A percentile compares a stretch with the other conserved stretches of the same genome.
phyloP scores from a whole-genome alignment of 2,888 invertebrate genomes.

The Pollenia griseotomentosa region DNA sequence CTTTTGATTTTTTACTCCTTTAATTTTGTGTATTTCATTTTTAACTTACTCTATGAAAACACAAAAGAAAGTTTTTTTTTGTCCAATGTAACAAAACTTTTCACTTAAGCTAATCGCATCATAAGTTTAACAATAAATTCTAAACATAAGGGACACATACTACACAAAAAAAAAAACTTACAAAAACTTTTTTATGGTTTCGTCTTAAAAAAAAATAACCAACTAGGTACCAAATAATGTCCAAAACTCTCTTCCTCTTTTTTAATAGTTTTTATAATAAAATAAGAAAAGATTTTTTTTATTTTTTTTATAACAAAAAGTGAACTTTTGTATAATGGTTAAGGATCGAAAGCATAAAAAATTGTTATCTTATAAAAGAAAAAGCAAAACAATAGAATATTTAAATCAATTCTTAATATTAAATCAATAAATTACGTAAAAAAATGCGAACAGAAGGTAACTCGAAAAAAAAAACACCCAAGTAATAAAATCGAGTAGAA shows the following conservation, averaged over 20 bases:
- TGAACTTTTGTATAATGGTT: background rate
- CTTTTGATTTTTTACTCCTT: background rate
- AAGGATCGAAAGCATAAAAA: slow-evolving; percentile 1
- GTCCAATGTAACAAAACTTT: slow-evolving; percentile 61
- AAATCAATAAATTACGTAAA: slow-evolving; percentile 55
- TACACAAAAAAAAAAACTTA: slow-evolving; percentile 6
- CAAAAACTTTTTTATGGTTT: slow-evolving; percentile 44
- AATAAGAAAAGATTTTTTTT: slow-evolving; percentile 20
- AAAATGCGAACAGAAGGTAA: slow-evolving; percentile 7
- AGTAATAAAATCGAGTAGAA: background rate
- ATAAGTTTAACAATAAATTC: slow-evolving; percentile 67
- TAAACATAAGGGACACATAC: slow-evolving; percentile 46
- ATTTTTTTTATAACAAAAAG: background rate
- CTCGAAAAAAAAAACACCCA: background rate
- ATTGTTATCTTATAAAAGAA: slow-evolving; percentile 6
- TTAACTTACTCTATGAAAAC: background rate
- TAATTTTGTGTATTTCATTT: background rate
- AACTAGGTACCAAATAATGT: slow-evolving; percentile 5
- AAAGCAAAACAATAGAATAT: slow-evolving; percentile 54
- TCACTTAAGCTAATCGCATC: slow-evolving; percentile 69
- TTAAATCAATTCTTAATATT: slow-evolving; percentile 61
- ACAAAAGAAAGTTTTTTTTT: slow-evolving; percentile 34
- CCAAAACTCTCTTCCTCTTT: background rate
- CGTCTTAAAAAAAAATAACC: slow-evolving; percentile 35
- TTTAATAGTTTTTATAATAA: background rate